phyloP scores from a whole-genome alignment of 2,797 vertebrate species.

The Hafferia zeledoni region DNA sequence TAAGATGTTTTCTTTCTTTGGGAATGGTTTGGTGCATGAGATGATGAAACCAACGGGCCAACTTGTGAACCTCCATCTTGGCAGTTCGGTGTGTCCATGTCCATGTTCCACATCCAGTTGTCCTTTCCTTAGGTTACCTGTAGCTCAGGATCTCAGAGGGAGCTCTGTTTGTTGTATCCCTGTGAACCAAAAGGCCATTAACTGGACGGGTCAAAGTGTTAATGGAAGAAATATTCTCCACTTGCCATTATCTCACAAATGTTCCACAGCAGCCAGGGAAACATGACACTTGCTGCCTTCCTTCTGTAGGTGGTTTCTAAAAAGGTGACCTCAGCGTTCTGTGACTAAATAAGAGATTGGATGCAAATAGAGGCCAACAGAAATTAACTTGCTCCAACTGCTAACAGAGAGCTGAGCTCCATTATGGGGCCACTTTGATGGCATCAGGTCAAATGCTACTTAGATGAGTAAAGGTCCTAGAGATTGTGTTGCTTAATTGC shows the following conservation, averaged over 20 bases:
- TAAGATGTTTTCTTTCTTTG: neutral
- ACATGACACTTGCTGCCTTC: slow-evolving; percentile 33
- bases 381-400: slow-evolving; percentile 48
- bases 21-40: neutral
- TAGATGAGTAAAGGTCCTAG: slow-evolving; percentile 1
- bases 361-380: slow-evolving; percentile 62
- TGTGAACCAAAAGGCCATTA: slow-evolving; percentile 85
- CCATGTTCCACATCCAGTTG: neutral
- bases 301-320: slow-evolving; percentile 66
- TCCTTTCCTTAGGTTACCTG: slow-evolving; percentile 53
- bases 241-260: slow-evolving; percentile 67
- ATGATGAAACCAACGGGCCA: neutral
- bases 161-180: slow-evolving; percentile 79
- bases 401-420: neutral
- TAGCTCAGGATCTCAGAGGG: slow-evolving; percentile 41
- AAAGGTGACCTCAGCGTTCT: slow-evolving; percentile 67
- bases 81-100: neutral
- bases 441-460: slow-evolving; percentile 41
- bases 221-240: slow-evolving; percentile 76
- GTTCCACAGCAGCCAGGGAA: slow-evolving; percentile 55
- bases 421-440: slow-evolving; percentile 32
- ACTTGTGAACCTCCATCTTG: neutral
- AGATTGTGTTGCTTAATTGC: slow-evolving; percentile 16
- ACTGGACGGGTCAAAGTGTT: slow-evolving; percentile 85
- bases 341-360: slow-evolving; percentile 72